These are phyloP conservation scores for Mallotus villosus DNA, from an alignment of 2,797 vertebrate species.

Conservation along the genomic window DNA sequence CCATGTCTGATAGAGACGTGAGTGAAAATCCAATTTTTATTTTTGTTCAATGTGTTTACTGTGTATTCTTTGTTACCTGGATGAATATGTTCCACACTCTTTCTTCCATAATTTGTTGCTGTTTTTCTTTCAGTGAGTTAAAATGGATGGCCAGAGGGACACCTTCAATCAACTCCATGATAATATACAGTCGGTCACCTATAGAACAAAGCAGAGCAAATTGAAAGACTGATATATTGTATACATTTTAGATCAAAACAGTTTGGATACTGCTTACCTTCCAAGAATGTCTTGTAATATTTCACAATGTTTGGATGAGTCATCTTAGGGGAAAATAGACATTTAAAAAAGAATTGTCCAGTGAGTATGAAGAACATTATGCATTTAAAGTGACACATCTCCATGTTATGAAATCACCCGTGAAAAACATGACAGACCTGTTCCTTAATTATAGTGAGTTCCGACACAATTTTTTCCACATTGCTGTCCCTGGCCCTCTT, in stretches of 20 bases:
- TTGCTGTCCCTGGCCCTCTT: constrained; percentile 87
- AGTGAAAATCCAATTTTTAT: no score
- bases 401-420: no score
- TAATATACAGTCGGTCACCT: constrained; percentile 87
- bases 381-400: no score
- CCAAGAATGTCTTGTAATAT: constrained; percentile 91
- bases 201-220: constrained; percentile 4
- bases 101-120: constrained; percentile 83
- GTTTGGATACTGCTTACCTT: constrained; percentile 75
- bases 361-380: no score
- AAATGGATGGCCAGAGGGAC: constrained; percentile 83
- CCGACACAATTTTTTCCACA: constrained; percentile 86
- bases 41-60: background rate
- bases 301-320: constrained; percentile 87
- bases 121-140: constrained; percentile 87
- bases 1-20: background rate
- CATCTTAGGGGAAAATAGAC: constrained; percentile 73
- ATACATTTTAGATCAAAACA: background rate
- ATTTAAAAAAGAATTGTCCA: no score
- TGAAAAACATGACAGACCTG: constrained; percentile 62
- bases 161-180: constrained; percentile 92
- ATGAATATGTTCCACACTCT: constrained; percentile 90
- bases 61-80: constrained; percentile 71
- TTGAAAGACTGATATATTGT: background rate
- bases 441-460: constrained; percentile 88